phyloP scores from a whole-genome alignment of 2,113 vertebrate species.

The Condylura cristata region DNA sequence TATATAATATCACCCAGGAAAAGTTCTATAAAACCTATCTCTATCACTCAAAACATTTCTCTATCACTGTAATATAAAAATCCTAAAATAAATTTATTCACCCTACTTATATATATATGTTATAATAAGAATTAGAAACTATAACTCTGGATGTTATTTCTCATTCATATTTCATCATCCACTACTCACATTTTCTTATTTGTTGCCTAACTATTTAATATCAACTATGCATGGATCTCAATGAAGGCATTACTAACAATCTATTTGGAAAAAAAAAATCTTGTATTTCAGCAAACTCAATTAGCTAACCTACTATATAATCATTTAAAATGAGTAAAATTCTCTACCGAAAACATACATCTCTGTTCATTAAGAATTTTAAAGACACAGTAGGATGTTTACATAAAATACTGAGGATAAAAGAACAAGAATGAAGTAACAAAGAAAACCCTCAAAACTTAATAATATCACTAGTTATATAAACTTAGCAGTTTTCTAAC shows the following conservation, averaged over 20 bases:
- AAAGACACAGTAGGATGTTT: background rate
- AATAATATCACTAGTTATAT: background rate
- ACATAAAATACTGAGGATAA: background rate
- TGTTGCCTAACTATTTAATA: background rate
- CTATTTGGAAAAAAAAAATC: conserved; percentile 37
- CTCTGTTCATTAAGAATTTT: background rate
- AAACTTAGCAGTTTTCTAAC: conserved; percentile 23
- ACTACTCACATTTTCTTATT: background rate
- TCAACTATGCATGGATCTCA: conserved; percentile 4
- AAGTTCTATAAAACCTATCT: background rate
- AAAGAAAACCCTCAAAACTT: conserved; percentile 13
- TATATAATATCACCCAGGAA: background rate
- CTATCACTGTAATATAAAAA: background rate
- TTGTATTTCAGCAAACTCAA: conserved; percentile 17
- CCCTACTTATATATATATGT: background rate
- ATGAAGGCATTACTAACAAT: background rate
- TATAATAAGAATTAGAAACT: background rate
- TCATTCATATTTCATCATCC: background rate
- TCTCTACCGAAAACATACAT: conserved; percentile 9
- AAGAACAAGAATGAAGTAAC: background rate
- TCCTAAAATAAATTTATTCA: background rate
- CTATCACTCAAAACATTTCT: background rate
- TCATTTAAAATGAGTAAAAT: conserved; percentile 6
- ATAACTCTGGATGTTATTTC: background rate
- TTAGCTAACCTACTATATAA: background rate